These are phyloP conservation scores for Hoplodrina blanda DNA, from an alignment of 2,888 invertebrate species.

Conservation along the genomic window DNA sequence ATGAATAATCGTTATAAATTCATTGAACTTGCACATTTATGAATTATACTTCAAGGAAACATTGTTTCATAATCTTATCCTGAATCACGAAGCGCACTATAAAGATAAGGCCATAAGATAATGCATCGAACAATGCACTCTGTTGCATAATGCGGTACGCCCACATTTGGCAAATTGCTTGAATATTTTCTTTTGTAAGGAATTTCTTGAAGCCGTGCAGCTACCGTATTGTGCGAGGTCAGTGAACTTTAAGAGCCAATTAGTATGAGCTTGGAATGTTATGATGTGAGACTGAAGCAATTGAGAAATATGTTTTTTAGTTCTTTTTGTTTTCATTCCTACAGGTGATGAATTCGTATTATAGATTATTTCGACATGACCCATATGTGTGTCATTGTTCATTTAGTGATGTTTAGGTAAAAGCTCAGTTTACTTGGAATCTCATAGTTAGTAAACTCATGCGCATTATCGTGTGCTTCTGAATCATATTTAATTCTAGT, in stretches of 20 bases:
- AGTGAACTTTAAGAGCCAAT: conserved; percentile 58
- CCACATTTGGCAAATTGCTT: conserved; percentile 58
- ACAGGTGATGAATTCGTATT: background rate
- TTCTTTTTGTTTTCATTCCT: background rate
- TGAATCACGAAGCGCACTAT: conserved; percentile 62
- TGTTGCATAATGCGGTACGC: conserved; percentile 69
- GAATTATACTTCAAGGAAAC: conserved; percentile 57
- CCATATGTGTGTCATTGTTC: background rate
- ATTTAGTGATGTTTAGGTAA: background rate
- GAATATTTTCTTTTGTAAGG: conserved; percentile 54
- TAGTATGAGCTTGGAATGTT: conserved; percentile 44
- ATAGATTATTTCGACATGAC: background rate
- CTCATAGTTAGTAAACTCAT: background rate
- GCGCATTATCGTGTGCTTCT: background rate
- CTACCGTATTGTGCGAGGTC: conserved; percentile 56
- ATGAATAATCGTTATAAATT: conserved; percentile 26
- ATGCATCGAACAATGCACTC: conserved; percentile 71
- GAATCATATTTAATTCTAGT: conserved; percentile 40
- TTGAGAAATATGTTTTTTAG: conserved; percentile 15
- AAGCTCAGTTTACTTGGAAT: background rate
- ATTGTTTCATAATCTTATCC: conserved; percentile 70
- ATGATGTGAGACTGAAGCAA: conserved; percentile 47
- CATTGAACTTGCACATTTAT: conserved; percentile 39
- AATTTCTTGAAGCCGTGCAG: conserved; percentile 49
- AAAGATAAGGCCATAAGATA: conserved; percentile 68